Evolutionary conservation across 1,140 invertebrate genomes (phyloP).

Genomic region (Grapholita molesta): DNA sequence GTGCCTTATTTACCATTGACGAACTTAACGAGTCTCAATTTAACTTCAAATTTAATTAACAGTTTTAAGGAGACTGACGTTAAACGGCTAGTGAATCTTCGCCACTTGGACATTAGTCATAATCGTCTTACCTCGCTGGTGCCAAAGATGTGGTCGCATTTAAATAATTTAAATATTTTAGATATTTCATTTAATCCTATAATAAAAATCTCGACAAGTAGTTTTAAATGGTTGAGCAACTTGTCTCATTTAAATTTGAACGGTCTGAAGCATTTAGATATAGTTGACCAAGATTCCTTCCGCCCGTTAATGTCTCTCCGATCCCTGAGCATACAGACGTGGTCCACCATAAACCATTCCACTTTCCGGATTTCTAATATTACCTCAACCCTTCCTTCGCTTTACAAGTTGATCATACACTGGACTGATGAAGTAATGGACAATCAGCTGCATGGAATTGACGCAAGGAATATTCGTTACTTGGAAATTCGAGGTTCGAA

Average conservation of each 20-base stretch:
- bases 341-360: slow-evolving; percentile 81
- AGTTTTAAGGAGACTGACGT: slow-evolving; percentile 81
- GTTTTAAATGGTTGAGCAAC: slow-evolving; percentile 78
- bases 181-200: slow-evolving; percentile 84
- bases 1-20: slow-evolving; percentile 85
- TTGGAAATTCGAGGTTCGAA: slow-evolving; percentile 87
- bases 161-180: slow-evolving; percentile 80
- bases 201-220: slow-evolving; percentile 75
- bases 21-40: slow-evolving; percentile 85
- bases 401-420: slow-evolving; percentile 84
- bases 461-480: slow-evolving; percentile 87
- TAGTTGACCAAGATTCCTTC: slow-evolving; percentile 83
- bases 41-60: slow-evolving; percentile 86
- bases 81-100: slow-evolving; percentile 81
- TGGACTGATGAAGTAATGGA: slow-evolving; percentile 85
- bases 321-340: slow-evolving; percentile 61
- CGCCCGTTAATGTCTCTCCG: slow-evolving; percentile 79
- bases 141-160: slow-evolving; percentile 79
- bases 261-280: slow-evolving; percentile 79
- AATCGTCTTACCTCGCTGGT: slow-evolving; percentile 83
- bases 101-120: slow-evolving; percentile 82
- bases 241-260: slow-evolving; percentile 79
- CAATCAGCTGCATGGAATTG: slow-evolving; percentile 82
- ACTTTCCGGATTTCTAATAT: slow-evolving; percentile 74
- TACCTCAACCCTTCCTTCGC: slow-evolving; percentile 67